Evolutionary conservation across 2,888 invertebrate species (phyloP), one percentile per base, ranked within the genome.

Genomic region (Tyria jacobaeae): DNA sequence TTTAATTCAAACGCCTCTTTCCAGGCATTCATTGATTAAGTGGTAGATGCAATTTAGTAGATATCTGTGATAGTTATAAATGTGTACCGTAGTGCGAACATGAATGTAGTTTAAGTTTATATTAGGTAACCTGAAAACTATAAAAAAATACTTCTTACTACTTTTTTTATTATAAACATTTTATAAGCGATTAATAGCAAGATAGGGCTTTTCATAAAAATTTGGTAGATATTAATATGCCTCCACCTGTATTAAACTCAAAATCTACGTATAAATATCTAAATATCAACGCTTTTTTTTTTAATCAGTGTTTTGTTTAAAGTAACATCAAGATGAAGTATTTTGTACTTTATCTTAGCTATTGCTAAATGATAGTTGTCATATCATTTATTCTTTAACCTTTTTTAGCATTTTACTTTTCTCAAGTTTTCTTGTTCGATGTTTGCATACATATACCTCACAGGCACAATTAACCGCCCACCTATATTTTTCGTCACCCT

Each of bases 21-120:
- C 76, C 60, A 84, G 80, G 83, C 78, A 80, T 81, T 80, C 79
- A 81, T 82, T 84, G 76, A 77, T 81, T 75, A 71, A 71, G 62
- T 57, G 66, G 54, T 64, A 57, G 57, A 64, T 70, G 56, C 27
- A 25, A 39, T 31, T 25, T 59, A 66, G 64, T 53, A 15, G n/a
- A 25, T 15, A 49, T 25, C 25, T 24, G 27, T 49, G 15, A 25
- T 27, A 49, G 25, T 49, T 15, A 15, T 55, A 55, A 47, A 60
- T 55, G 55, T 57, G 57, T 68, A 52, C 66, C 68, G 59, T 52
- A 49, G 60, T 53, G 59, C 54, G 17, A 56, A 62, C 50, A 15
- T 61, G 17, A 48, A 57, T 50, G 44, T 52, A 27, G 54, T 65
- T 62, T 62, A 67, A 4, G 21, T 21, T 9, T 10, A 9, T 44